These are phyloP conservation scores for Hartigia nigra DNA, from an alignment of 2,888 invertebrate species.

Conservation along the genomic window DNA sequence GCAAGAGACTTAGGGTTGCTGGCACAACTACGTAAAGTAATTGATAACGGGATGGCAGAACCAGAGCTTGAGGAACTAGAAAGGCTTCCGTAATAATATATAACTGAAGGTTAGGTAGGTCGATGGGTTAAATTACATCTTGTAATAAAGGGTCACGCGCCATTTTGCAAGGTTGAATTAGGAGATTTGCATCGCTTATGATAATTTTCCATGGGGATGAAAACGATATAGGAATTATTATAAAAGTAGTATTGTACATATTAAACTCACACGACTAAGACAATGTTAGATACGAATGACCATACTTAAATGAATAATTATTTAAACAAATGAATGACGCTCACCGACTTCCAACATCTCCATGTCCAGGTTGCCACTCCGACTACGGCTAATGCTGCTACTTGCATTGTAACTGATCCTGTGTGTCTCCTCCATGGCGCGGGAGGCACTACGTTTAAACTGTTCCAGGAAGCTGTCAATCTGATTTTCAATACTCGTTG, in stretches of 20 bases:
- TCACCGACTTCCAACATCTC: conserved; percentile 61
- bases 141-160: neutral
- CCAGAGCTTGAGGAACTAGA: neutral
- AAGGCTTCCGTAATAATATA: neutral
- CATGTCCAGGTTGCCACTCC: conserved; percentile 60
- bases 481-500: conserved; percentile 82
- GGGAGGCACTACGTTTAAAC: conserved; percentile 82
- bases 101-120: neutral
- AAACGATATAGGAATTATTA: neutral
- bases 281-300: neutral
- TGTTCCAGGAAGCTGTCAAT: conserved; percentile 88
- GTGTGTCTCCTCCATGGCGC: conserved; percentile 75
- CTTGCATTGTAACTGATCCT: conserved; percentile 48
- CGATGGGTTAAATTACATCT: neutral
- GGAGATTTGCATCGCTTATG: neutral
- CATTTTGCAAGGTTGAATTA: neutral
- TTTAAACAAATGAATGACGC: conserved; percentile 15
- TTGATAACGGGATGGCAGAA: neutral
- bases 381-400: conserved; percentile 58
- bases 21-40: neutral
- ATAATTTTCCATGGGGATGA: neutral
- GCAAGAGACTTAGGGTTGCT: neutral
- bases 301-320: neutral
- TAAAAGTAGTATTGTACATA: neutral
- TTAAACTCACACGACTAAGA: neutral